Percentiles rank a stretch among this genome's conserved stretches.
Evolutionary conservation across 2,113 vertebrate species (phyloP).

Genomic region (Microcebus lehilahytsara): DNA sequence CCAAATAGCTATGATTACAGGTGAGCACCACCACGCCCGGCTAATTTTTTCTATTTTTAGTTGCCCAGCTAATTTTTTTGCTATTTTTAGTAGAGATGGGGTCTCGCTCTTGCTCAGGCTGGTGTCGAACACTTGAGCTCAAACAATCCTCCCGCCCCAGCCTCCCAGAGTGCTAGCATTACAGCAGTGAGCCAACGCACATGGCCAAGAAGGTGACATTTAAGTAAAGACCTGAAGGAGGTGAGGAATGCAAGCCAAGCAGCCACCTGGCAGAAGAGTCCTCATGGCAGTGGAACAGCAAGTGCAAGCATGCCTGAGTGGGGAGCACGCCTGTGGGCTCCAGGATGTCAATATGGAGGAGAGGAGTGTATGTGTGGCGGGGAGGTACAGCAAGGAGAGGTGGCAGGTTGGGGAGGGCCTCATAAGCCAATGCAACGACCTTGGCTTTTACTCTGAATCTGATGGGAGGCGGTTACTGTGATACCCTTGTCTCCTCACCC

Average conservation of each 20-base stretch:
- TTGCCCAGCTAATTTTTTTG: too few relatives aligned
- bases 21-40: too few relatives aligned
- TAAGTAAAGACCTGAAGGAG: background rate
- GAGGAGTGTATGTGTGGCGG: background rate
- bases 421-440: background rate
- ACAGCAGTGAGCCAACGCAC: too few relatives aligned
- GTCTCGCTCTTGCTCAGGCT: too few relatives aligned
- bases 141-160: too few relatives aligned
- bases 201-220: background rate
- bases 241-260: background rate
- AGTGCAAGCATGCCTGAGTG: background rate
- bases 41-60: too few relatives aligned
- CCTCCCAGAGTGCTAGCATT: too few relatives aligned
- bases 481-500: background rate
- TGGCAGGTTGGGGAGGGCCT: background rate
- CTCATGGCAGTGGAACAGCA: background rate
- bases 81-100: too few relatives aligned
- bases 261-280: background rate
- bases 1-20: too few relatives aligned
- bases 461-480: background rate
- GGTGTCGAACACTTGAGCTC: too few relatives aligned
- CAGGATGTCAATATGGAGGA: background rate
- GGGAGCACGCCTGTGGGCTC: background rate
- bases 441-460: background rate
- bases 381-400: fast-evolving